Evolutionary conservation across 92 coral and sea anemone species (phyloP).

Genomic region (Porites lobata): DNA sequence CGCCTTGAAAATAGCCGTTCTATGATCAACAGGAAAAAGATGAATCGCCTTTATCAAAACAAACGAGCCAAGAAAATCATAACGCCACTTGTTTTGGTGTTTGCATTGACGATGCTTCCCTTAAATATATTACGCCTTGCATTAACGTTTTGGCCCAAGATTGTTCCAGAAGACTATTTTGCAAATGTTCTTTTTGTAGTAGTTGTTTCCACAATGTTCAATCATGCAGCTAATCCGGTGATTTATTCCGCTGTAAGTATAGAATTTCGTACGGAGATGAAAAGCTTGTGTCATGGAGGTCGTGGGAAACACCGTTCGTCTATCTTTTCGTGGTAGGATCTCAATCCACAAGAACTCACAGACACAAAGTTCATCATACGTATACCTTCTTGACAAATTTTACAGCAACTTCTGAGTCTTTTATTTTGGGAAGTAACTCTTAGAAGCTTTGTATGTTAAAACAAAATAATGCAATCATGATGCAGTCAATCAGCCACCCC

Average conservation of each 20-base stretch:
- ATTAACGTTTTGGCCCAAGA: conserved; percentile 1
- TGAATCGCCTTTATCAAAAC: conserved; percentile 30
- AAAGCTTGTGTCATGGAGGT: neutral
- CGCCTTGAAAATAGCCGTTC: neutral
- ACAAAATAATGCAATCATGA: too few species aligned
- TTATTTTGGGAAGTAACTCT: too few species aligned
- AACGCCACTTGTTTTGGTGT: conserved; percentile 36
- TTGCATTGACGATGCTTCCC: conserved; percentile 50
- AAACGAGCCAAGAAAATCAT: conserved; percentile 45
- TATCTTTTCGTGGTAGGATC: neutral
- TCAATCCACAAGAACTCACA: neutral
- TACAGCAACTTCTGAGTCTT: too few species aligned
- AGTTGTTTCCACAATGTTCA: conserved; percentile 1
- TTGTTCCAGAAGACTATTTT: neutral
- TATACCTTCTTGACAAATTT: too few species aligned
- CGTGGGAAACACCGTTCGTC: neutral
- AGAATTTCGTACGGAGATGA: conserved; percentile 22
- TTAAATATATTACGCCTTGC: conserved; percentile 6
- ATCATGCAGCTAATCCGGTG: conserved; percentile 37
- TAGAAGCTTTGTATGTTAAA: too few species aligned
- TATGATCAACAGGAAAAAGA: neutral
- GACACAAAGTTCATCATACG: neutral
- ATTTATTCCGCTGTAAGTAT: conserved; percentile 36
- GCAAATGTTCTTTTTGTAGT: neutral
- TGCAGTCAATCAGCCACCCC: too few species aligned